A percentile compares a stretch with the other conserved stretches of the same genome.
phyloP scores from a whole-genome alignment of 2,113 vertebrate species.

The Microcebus lehilahytsara region DNA sequence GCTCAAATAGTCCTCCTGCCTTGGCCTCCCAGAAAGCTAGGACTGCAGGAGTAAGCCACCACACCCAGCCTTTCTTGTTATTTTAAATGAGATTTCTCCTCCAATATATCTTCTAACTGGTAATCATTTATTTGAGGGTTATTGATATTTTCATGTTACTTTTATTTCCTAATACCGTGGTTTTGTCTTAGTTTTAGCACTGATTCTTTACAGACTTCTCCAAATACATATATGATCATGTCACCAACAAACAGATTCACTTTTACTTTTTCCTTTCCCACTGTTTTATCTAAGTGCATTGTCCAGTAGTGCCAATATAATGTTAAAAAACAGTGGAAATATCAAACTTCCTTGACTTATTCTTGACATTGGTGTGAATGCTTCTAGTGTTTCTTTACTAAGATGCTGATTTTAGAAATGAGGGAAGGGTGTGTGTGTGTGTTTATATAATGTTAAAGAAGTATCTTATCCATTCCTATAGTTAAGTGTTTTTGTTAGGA shows the following conservation, averaged over 20 bases:
- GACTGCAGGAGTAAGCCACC: too few species aligned
- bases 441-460: neutral
- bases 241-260: neutral
- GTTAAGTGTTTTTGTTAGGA: neutral
- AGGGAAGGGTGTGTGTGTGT: neutral
- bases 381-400: neutral
- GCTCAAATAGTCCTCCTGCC: too few species aligned
- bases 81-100: neutral
- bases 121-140: neutral
- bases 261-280: neutral
- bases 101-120: neutral
- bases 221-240: neutral
- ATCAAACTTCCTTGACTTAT: neutral
- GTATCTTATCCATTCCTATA: neutral
- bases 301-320: neutral
- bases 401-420: neutral
- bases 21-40: neutral
- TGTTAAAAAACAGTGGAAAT: neutral
- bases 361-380: neutral
- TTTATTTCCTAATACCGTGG: neutral
- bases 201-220: neutral
- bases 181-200: neutral
- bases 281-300: neutral
- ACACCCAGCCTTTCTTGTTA: neutral
- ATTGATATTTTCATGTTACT: neutral